phyloP scores from a whole-genome alignment of 2,888 invertebrate genomes.

The Smittia aterrima region DNA sequence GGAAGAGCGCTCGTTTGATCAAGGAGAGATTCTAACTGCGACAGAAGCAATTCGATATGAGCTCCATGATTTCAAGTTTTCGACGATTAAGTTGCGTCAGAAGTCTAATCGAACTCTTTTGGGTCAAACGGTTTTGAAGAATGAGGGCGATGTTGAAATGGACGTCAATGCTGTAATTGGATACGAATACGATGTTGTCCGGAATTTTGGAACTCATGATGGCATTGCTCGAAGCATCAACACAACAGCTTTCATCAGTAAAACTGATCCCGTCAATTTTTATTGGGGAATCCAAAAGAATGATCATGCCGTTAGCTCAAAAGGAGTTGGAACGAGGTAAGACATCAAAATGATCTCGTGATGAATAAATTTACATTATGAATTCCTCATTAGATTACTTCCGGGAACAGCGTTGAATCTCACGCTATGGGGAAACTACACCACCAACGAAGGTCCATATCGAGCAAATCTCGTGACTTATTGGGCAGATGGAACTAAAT shows the following conservation, averaged over 20 bases:
- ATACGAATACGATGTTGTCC: constrained; percentile 67
- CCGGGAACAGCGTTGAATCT: constrained; percentile 82
- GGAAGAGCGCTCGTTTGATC: constrained; percentile 56
- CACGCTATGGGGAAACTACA: constrained; percentile 70
- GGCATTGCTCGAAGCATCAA: constrained; percentile 63
- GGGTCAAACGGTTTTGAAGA: constrained; percentile 54
- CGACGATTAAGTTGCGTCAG: constrained; percentile 53
- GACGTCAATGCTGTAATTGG: constrained; percentile 71
- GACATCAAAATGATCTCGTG: constrained; percentile 71
- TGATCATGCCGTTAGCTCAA: not conserved
- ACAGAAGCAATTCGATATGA: constrained; percentile 77
- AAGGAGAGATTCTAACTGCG: constrained; percentile 76
- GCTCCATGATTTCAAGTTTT: constrained; percentile 61
- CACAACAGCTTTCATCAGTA: constrained; percentile 61
- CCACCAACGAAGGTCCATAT: constrained; percentile 73
- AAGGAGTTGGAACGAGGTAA: constrained; percentile 50
- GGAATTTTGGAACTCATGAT: constrained; percentile 79
- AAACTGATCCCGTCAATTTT: constrained; percentile 48
- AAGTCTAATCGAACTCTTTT: constrained; percentile 58
- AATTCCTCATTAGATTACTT: constrained; percentile 62
- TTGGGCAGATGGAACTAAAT: constrained; percentile 47
- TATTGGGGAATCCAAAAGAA: constrained; percentile 26
- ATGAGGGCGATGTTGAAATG: constrained; percentile 59
- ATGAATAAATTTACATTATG: constrained; percentile 57
- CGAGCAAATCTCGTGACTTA: constrained; percentile 67